Percentiles rank a stretch among this genome's conserved stretches.
Evolutionary conservation across 2,113 vertebrate genomes (phyloP).

Genomic region (Albula glossodonta): DNA sequence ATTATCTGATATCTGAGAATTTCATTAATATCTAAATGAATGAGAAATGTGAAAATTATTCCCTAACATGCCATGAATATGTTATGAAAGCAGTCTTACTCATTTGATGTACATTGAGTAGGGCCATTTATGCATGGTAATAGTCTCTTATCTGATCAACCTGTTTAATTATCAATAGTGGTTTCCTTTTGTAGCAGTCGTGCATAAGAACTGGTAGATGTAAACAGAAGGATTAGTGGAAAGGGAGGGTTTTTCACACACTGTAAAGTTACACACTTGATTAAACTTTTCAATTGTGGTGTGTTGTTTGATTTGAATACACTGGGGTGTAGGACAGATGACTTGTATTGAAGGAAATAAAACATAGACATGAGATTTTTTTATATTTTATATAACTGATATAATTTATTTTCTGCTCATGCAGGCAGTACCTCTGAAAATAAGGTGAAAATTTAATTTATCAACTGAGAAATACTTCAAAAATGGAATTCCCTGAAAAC

Average conservation of each 20-base stretch:
- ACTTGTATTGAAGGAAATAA: not conserved
- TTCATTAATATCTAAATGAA: constrained; percentile 1
- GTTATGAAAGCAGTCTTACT: not conserved
- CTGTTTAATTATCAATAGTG: constrained; percentile 12
- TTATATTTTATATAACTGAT: not conserved
- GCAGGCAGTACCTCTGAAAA: too few relatives aligned
- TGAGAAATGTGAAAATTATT: not conserved
- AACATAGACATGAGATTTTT: not conserved
- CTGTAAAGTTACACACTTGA: not conserved
- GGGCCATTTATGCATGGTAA: not conserved
- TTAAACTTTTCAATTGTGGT: not conserved
- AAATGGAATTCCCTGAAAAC: too few relatives aligned
- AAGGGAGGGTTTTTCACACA: not conserved
- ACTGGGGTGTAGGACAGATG: not conserved
- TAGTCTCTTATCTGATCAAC: constrained; percentile 15
- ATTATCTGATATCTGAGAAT: constrained; percentile 2
- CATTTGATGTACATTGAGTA: not conserved
- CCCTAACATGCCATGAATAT: constrained; percentile 4
- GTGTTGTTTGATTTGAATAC: not conserved
- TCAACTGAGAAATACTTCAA: too few relatives aligned
- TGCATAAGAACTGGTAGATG: not conserved
- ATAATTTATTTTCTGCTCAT: not conserved
- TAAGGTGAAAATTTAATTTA: too few relatives aligned
- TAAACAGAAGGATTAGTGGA: not conserved
- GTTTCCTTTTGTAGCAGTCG: constrained; percentile 7